phyloP scores from a whole-genome alignment of 1,140 invertebrate genomes.

The Nomia melanderi region DNA sequence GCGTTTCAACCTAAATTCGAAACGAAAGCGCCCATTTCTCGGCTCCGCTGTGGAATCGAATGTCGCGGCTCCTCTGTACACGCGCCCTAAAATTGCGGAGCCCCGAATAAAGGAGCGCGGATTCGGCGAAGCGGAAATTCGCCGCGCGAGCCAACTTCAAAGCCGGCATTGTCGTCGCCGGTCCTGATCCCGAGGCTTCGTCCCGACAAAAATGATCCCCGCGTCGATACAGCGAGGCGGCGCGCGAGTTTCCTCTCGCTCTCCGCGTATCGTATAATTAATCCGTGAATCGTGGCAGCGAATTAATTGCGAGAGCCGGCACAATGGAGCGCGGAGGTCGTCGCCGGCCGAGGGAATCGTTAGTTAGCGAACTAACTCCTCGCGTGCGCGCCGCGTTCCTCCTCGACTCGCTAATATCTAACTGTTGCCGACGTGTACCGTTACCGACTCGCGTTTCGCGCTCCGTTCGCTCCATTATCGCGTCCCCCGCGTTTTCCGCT shows the following conservation, averaged over 20 bases:
- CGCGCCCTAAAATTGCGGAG: neutral
- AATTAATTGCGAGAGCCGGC: neutral
- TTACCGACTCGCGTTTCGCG: conserved; percentile 28
- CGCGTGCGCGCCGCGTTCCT: too few species aligned
- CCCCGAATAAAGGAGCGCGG: neutral
- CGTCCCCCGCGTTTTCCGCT: neutral
- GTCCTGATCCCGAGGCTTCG: neutral
- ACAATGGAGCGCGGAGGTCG: conserved; percentile 28
- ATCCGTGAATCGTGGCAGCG: too few species aligned
- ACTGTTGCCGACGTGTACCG: conserved; percentile 43
- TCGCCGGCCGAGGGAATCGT: neutral
- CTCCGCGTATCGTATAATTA: conserved; percentile 32
- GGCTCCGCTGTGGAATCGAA: too few species aligned
- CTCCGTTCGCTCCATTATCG: conserved; percentile 10
- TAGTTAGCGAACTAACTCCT: neutral
- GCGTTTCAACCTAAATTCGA: too few species aligned
- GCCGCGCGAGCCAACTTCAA: neutral
- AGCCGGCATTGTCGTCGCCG: neutral
- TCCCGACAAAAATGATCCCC: neutral
- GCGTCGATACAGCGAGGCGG: too few species aligned
- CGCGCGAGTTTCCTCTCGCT: neutral
- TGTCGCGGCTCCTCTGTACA: too few species aligned
- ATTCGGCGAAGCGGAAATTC: neutral
- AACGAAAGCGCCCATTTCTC: too few species aligned
- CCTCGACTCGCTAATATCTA: neutral